phyloP scores from a whole-genome alignment of 2,797 vertebrate genomes.

The Phrynocephalus forsythii region DNA sequence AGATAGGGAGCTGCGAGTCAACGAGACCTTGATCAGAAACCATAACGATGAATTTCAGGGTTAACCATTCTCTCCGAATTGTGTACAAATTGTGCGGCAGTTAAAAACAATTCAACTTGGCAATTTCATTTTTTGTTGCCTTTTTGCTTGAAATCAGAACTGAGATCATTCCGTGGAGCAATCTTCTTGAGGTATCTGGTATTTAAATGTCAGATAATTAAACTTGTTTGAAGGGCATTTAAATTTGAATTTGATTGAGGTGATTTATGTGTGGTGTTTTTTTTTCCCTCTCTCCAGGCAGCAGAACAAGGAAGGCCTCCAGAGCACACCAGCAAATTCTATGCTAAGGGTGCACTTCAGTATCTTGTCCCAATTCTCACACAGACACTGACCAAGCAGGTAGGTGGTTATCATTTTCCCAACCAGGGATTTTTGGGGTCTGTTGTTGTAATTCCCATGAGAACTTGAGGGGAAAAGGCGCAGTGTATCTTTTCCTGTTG shows the following conservation, averaged over 20 bases:
- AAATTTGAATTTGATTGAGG: slow-evolving; percentile 6
- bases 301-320: slow-evolving; percentile 96
- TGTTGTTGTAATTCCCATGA: not conserved
- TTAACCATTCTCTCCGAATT: not conserved
- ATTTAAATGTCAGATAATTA: not conserved
- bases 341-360: slow-evolving; percentile 97
- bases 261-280: not conserved
- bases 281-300: slow-evolving; percentile 84
- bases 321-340: slow-evolving; percentile 99
- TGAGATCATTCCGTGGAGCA: not conserved
- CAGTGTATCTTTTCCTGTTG: not conserved
- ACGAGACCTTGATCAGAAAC: not conserved
- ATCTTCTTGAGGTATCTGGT: not conserved
- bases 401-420: slow-evolving; percentile 49
- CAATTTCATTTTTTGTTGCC: not conserved
- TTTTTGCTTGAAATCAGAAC: not conserved
- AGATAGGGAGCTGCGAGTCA: not conserved
- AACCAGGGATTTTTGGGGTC: not conserved
- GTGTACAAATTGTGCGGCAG: not conserved
- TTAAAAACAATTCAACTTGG: not conserved
- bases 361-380: slow-evolving; percentile 97
- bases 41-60: not conserved
- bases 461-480: not conserved
- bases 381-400: slow-evolving; percentile 97
- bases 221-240: not conserved